Evolutionary conservation across 2,797 vertebrate species (phyloP), one percentile per base, ranked within the genome.

Genomic region (Trachurus trachurus): DNA sequence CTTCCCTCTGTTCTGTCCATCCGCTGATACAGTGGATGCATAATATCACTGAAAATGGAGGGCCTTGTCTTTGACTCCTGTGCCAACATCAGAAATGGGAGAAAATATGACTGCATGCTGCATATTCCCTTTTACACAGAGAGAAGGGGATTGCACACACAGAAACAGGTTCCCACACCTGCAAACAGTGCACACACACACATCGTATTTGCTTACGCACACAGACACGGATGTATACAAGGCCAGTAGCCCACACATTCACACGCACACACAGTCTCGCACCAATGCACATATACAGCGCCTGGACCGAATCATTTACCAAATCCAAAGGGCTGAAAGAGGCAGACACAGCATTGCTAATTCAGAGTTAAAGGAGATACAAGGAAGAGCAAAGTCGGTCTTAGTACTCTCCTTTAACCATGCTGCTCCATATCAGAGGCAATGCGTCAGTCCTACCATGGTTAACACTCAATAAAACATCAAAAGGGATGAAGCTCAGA

Each of bases 391-490:
- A 87, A 85, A 89, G 88, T 79, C 80, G 7, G 67, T 86, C 87
- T 87, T 71, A 78, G 81, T 83, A 78, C 88, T 86, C 81, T 81
- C 81, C 83, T 89, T 85, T 88, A 80, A 80, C 87, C 88, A 76
- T 73, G 76, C 87, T 80, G 49, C 74, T 88, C 81, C 84, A 68
- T 83, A 83, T 88, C 84, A 92, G 87, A 91, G 87, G 82, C 83
- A 78, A 76, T 89, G 89, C 83, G 77, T 92, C 90, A 86, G 89
- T 78, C 67, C 81, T 79, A 83, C 88, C 88, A 86, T 89, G 85
- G 90, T 92, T 92, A 93, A 92, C 89, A 76, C 85, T 96, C 87
- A 94, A 95, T 95, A 94, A 95, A 95, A 94, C 95, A 95, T 95
- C 93, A 95, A 94, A 95, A 86, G 86, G 84, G 83, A 87, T 87